Conservation (phyloP, 1,140 invertebrate species). For the Aleiodes sp. region DNA sequence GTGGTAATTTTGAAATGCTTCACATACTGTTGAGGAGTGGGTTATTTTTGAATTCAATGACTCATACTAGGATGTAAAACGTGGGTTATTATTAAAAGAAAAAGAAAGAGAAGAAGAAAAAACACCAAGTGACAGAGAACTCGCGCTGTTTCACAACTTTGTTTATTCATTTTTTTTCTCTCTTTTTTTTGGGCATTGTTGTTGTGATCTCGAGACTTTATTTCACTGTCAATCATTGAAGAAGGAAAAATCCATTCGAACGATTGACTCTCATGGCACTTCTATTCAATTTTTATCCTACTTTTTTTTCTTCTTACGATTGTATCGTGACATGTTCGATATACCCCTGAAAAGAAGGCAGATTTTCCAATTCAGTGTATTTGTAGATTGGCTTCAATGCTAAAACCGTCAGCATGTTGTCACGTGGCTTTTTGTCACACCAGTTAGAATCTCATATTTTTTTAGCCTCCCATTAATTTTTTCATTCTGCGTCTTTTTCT, state of each 20-base stretch:
- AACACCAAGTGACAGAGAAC: neutral
- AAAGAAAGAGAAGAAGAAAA: too few species aligned
- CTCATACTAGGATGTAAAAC: neutral
- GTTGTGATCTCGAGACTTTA: too few species aligned
- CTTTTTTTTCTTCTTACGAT: neutral
- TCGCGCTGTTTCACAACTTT: neutral
- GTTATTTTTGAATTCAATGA: slow-evolving; percentile 14
- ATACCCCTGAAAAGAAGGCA: neutral
- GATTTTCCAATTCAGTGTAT: neutral
- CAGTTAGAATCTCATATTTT: too few species aligned
- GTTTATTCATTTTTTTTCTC: too few species aligned
- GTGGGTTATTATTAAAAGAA: slow-evolving; percentile 14
- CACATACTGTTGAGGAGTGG: neutral
- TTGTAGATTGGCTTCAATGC: too few species aligned
- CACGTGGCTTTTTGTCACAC: too few species aligned
- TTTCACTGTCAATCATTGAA: too few species aligned
- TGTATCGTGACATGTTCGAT: neutral
- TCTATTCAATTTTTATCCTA: neutral
- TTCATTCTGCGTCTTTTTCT: too few species aligned
- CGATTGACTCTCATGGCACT: neutral
- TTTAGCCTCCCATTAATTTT: too few species aligned
- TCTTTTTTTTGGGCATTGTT: too few species aligned
- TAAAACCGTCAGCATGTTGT: too few species aligned
- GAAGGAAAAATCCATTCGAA: neutral
- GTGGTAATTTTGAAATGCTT: neutral